Evolutionary conservation across 2,113 vertebrate genomes (phyloP), one percentile per base, ranked within the genome.

Genomic region (Syngnathus typhle): DNA sequence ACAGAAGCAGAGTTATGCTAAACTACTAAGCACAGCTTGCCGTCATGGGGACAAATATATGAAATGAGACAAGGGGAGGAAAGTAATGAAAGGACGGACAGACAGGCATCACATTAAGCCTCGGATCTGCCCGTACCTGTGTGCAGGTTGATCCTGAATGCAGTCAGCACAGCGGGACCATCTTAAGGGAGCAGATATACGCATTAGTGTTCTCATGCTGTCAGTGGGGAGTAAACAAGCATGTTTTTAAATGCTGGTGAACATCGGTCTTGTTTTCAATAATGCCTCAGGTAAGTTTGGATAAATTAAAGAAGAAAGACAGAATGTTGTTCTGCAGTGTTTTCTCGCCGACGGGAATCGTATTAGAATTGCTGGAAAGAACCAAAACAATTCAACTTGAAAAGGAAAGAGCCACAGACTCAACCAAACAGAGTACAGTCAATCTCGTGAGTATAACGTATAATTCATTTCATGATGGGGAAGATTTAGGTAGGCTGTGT

Each of bases 121-220:
- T 73, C 62, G 18, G 67, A 75, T 88, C 84, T 83, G 82, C 83
- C 78, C 77, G 27, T 91, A 91, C 90, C 88, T 91, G 88, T 59
- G 69, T 78, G 80, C 68, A 87, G 74, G 78, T 82, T 90, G 68
- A 83, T 90, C 87, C 71, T 87, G 88, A 84, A 91, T 59, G 82
- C 82, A 41, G 89, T 91, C 79, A 91, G 74, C 59, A 89, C 82
- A 61, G 87, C 86, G 56, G 72, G 86, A 58, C 82, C 87, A 83
- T 88, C 88, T 90, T 87, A 63, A 79, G 71, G 78, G 75, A 73
- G 82, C 72, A 78, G 49, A 83, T 66, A 80, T 43, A 77, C 36
- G 49, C 61, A 70, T 68, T 82, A 79, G 70, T 23, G 19, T 59
- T 64, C 3, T 52, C 11, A 61, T 13, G 68, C 13, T 38, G 41